phyloP scores from a whole-genome alignment of 2,797 vertebrate genomes.

The Tiaroga cobitis region DNA sequence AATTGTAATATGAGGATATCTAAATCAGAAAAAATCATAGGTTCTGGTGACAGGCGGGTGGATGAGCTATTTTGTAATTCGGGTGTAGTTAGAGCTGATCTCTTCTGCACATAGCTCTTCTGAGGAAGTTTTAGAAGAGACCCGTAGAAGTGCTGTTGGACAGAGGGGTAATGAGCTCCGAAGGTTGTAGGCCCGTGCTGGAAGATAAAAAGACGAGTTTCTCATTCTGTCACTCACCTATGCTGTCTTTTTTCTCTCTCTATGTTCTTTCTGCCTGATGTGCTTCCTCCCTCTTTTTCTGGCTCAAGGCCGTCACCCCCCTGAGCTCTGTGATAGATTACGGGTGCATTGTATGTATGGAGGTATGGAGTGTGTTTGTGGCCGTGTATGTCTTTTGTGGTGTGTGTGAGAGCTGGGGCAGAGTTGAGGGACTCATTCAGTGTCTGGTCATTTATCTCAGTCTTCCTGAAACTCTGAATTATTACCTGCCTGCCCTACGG shows the following conservation, averaged over 20 bases:
- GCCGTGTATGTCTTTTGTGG: constrained; percentile 17
- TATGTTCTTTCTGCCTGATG: constrained; percentile 21
- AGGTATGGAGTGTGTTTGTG: constrained; percentile 37
- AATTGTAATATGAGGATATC: background rate
- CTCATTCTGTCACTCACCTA: constrained; percentile 30
- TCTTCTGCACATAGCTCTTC: background rate
- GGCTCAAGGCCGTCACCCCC: constrained; percentile 3
- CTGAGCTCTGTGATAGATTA: constrained; percentile 20
- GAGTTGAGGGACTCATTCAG: constrained; percentile 38
- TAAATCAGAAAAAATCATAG: background rate
- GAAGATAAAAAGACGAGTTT: constrained; percentile 22
- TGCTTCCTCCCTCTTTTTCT: constrained; percentile 15
- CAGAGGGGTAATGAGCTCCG: constrained; percentile 6
- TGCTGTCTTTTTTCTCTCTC: constrained; percentile 28
- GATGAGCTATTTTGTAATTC: no score
- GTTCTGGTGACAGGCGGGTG: background rate
- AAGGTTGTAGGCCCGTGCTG: background rate
- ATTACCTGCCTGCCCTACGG: constrained; percentile 38
- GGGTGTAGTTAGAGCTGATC: no score
- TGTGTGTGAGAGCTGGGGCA: constrained; percentile 10
- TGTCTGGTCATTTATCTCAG: constrained; percentile 43
- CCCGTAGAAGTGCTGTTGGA: background rate
- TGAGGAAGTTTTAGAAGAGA: background rate
- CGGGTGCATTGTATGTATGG: background rate
- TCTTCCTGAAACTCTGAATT: constrained; percentile 49